These are phyloP conservation scores for Scaptomyza parva DNA, from an alignment of 2,888 invertebrate genomes.

Conservation along the genomic window DNA sequence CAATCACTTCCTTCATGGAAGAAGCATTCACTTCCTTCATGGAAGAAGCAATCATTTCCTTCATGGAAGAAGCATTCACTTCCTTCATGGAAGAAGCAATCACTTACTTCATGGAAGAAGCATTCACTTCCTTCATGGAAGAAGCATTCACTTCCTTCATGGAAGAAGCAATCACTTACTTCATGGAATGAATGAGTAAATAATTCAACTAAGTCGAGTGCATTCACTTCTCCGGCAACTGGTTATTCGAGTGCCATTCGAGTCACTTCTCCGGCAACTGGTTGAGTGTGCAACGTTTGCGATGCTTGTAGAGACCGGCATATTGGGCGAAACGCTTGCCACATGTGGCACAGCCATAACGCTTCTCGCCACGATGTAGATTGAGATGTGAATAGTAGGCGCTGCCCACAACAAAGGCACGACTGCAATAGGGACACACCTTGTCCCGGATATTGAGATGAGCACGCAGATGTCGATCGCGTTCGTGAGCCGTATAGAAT, in stretches of 20 bases:
- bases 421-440: constrained; percentile 78
- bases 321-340: constrained; percentile 79
- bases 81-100: no score
- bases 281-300: constrained; percentile 53
- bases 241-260: constrained; percentile 1
- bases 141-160: no score
- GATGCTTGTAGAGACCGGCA: constrained; percentile 82
- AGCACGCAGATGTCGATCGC: constrained; percentile 75
- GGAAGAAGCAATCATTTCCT: no score
- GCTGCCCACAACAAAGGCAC: constrained; percentile 79
- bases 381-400: constrained; percentile 82
- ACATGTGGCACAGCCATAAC: constrained; percentile 75
- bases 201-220: no score
- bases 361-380: constrained; percentile 79
- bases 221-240: constrained; percentile 15
- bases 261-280: constrained; percentile 19
- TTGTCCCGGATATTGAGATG: constrained; percentile 82
- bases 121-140: no score
- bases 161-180: no score
- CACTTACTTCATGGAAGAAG: no score
- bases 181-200: no score
- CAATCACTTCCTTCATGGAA: no score
- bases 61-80: no score
- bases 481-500: constrained; percentile 81
- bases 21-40: no score